Base-by-base conservation (phyloP, 1,140 invertebrate genomes). In the Batillaria attramentaria region DNA sequence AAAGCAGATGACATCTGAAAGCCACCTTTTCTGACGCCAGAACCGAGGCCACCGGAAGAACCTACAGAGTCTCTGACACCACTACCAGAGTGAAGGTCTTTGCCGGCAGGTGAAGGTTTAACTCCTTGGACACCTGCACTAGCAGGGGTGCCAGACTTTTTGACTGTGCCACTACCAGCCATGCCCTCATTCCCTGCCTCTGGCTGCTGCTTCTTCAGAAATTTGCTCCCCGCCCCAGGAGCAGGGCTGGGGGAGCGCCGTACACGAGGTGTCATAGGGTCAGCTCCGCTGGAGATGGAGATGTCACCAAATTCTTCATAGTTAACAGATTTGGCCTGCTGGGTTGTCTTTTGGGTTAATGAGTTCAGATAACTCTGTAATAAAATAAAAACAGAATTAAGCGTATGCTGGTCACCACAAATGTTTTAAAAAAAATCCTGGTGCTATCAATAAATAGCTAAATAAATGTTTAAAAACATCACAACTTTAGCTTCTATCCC, bases 221-320 rank as follows among this genome's bases (percentile, higher is more conserved):
- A 87, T 78, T 84, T 86, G 68, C 81, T 86, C 8, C 82, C 81
- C 33, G 82, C 74, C 31, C 43, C 57, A 31, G 43, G 18, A 20
- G 68, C 66, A 41, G 81, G 81, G 60, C 70, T 77, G 79, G 66
- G 33, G 72, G 41, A 43, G 37, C 77, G 42, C 50, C 76, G 60
- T 62, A 65, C 46, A 24, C 69, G 4, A 57, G 77, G 66, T 28
- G 77, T 70, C 70, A 82, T 66, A 46, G 80, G 16, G 65, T 86
- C 46, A 68, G 83, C 50, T 76, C 80, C 84, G 83, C 83, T 86
- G 3, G 87, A 86, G 16, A 87, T 83, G 10, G 85, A 87, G 18
- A 87, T 81, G 41, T 87, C 87, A 33, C 84, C 85, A 41, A 77
- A 75, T 20, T 87, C 86, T 75, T 85, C 84, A 82, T 85, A 85